Conservation (phyloP, 2,888 invertebrate genomes). For the Microctonus brassicae region DNA sequence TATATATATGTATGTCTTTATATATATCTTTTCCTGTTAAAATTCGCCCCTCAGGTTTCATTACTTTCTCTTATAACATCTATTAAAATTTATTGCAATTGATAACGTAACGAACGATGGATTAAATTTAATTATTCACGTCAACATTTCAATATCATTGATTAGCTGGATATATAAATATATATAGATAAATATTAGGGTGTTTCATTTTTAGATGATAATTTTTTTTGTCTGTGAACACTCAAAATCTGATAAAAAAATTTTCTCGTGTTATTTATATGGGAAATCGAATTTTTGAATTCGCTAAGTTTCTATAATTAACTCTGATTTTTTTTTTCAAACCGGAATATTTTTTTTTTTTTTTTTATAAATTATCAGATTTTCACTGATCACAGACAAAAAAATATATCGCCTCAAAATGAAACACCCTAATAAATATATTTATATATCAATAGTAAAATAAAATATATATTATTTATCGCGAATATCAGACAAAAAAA, state of each 20-base stretch:
- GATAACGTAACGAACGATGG: slow-evolving; percentile 13
- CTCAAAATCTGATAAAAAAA: too few species aligned
- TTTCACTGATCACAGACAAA: too few species aligned
- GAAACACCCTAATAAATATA: background rate
- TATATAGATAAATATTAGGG: too few species aligned
- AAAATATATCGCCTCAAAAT: too few species aligned
- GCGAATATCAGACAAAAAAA: background rate
- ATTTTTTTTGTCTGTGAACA: too few species aligned
- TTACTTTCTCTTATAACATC: slow-evolving; percentile 12
- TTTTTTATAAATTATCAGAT: too few species aligned
- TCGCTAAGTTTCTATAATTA: too few species aligned
- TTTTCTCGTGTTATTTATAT: too few species aligned
- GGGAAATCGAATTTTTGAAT: too few species aligned
- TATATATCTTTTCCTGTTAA: background rate
- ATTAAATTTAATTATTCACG: background rate
- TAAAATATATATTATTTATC: background rate
- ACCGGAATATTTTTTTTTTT: too few species aligned
- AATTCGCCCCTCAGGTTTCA: background rate
- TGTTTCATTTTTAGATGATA: too few species aligned
- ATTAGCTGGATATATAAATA: background rate
- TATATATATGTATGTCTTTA: background rate
- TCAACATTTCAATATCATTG: background rate
- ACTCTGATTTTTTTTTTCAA: too few species aligned
- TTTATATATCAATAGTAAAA: background rate
- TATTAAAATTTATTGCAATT: background rate